These are phyloP conservation scores for Netelia melanura DNA, from an alignment of 2,888 invertebrate species.

Conservation along the genomic window DNA sequence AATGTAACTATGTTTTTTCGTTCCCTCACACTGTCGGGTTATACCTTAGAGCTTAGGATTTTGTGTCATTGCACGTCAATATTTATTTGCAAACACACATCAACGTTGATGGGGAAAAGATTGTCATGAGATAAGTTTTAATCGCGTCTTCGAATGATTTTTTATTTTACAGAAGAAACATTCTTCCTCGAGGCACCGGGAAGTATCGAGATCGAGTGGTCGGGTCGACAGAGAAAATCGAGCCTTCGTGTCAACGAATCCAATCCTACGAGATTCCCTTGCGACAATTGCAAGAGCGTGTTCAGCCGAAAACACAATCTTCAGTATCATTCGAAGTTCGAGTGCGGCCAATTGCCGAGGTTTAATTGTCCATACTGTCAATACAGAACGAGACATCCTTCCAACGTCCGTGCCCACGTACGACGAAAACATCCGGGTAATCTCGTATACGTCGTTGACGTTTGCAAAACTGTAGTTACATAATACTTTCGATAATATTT, in stretches of 20 bases:
- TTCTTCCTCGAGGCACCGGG: conserved; percentile 7
- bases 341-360: conserved; percentile 82
- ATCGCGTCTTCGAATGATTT: conserved; percentile 1
- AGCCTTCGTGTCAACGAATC: conserved; percentile 43
- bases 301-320: conserved; percentile 82
- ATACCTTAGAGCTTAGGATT: conserved; percentile 29
- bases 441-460: conserved; percentile 79
- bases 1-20: neutral
- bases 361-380: conserved; percentile 83
- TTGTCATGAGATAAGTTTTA: neutral
- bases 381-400: conserved; percentile 82
- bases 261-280: conserved; percentile 72
- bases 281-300: conserved; percentile 80
- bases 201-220: conserved; percentile 7
- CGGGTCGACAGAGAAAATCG: conserved; percentile 22
- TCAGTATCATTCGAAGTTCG: conserved; percentile 81
- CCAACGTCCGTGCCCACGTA: conserved; percentile 81
- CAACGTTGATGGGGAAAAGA: conserved; percentile 46
- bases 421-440: conserved; percentile 78
- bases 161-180: conserved; percentile 53
- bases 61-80: conserved; percentile 34
- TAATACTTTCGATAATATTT: neutral
- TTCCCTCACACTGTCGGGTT: neutral
- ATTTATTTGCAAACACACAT: neutral
- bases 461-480: conserved; percentile 61